phyloP scores from a whole-genome alignment of 2,113 vertebrate species.

The Taxidea taxus region DNA sequence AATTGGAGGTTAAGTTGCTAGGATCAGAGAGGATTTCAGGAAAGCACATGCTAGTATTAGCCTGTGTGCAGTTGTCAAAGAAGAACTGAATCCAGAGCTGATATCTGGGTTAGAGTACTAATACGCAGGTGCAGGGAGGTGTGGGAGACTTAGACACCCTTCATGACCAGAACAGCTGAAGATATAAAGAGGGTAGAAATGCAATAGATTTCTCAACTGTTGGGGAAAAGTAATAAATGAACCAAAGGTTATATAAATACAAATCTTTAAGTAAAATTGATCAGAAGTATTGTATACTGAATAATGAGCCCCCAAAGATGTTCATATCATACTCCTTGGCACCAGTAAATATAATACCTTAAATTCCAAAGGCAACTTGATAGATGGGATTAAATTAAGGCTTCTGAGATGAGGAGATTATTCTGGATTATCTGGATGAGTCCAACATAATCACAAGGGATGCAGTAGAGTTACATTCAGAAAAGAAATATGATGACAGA shows the following conservation, averaged over 20 bases:
- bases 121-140: background rate
- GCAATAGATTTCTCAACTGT: background rate
- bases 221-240: background rate
- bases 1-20: background rate
- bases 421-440: background rate
- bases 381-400: background rate
- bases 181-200: background rate
- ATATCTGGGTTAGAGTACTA: background rate
- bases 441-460: background rate
- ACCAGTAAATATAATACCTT: background rate
- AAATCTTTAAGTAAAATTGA: background rate
- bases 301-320: background rate
- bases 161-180: background rate
- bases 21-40: slow-evolving; percentile 23
- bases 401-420: background rate
- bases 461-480: background rate
- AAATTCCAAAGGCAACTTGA: background rate
- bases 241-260: background rate
- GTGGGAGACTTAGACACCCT: background rate
- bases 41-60: background rate
- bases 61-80: background rate
- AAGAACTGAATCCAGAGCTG: background rate
- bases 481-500: background rate
- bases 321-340: background rate
- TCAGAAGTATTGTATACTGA: background rate